Base-by-base conservation (phyloP, 2,888 invertebrate species). In the Acanthacorydalis orientalis region DNA sequence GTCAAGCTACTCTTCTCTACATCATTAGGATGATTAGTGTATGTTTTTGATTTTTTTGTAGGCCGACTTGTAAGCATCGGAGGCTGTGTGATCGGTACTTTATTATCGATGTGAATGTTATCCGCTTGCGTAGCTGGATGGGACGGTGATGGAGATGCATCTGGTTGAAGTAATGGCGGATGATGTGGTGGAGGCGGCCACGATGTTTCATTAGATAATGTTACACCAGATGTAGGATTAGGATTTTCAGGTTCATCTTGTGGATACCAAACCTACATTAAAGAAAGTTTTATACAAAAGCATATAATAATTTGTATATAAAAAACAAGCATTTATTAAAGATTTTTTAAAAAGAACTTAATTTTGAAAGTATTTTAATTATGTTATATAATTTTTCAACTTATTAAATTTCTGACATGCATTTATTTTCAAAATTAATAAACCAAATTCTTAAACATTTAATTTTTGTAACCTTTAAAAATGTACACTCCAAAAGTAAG, bases 1-100 rank as follows among this genome's bases (percentile, higher is more conserved):
- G 88, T 88, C 61, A 91, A 69, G 72, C 90, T 90, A 64, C 89
- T 90, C 71, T 90, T 91, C 59, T 89, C 86, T 57, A 90, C 89
- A 68, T 91, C 90, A 67, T 90, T 91, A 51, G 85, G 88, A 67
- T 85, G 80, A 65, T 85, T 85, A 64, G 83, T 83, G 72, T 83
- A 67, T 60, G 67, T 59, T 66, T 72, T 71, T 58, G 69, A 68
- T 62, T 73, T 73, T 69, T 85, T 85, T 57, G 81, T 80, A 57
- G 79, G 74, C 45, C 78, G 73, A 57, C 69, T 64, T 55, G 65
- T 64, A 59, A 68, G 68, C 59, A 67, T 64, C 56, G 70, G 64
- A 52, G 68, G 63, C 54, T 65, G 62, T 15, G 55, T 54, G 33
- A 55, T 49, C 43, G 53, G 42, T 31, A 53, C 50, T 48, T 58